Conservation (phyloP, 2,888 invertebrate species). For the Brachypalpus laphriformis region DNA sequence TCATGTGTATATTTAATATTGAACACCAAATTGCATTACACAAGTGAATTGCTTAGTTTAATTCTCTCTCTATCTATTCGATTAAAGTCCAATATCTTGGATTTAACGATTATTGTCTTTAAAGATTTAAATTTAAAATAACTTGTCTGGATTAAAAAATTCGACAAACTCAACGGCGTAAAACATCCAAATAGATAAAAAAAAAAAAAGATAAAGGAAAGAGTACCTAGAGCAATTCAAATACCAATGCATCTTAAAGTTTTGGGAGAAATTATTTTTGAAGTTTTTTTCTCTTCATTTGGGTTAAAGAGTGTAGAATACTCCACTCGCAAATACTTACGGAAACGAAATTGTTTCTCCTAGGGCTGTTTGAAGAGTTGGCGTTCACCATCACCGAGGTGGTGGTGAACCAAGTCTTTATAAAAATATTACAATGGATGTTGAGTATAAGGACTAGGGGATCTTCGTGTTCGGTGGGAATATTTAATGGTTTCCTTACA, state of each 20-base stretch:
- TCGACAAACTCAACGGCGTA: neutral
- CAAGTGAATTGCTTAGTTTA: neutral
- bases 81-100: neutral
- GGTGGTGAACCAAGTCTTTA: slow-evolving; percentile 24
- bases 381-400: neutral
- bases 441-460: neutral
- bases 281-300: neutral
- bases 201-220: neutral
- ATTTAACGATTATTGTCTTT: neutral
- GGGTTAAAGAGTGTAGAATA: neutral
- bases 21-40: neutral
- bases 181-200: neutral
- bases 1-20: neutral
- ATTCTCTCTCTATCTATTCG: neutral
- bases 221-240: neutral
- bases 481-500: slow-evolving; percentile 39
- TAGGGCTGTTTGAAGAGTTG: slow-evolving; percentile 23
- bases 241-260: slow-evolving; percentile 8
- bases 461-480: slow-evolving; percentile 27
- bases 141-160: neutral
- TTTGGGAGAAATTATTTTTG: neutral
- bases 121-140: neutral
- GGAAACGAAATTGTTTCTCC: slow-evolving; percentile 3
- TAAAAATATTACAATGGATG: slow-evolving; percentile 36
- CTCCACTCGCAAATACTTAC: neutral